Evolutionary conservation across 2,797 vertebrate genomes (phyloP).

Genomic region (Malurus splendens): DNA sequence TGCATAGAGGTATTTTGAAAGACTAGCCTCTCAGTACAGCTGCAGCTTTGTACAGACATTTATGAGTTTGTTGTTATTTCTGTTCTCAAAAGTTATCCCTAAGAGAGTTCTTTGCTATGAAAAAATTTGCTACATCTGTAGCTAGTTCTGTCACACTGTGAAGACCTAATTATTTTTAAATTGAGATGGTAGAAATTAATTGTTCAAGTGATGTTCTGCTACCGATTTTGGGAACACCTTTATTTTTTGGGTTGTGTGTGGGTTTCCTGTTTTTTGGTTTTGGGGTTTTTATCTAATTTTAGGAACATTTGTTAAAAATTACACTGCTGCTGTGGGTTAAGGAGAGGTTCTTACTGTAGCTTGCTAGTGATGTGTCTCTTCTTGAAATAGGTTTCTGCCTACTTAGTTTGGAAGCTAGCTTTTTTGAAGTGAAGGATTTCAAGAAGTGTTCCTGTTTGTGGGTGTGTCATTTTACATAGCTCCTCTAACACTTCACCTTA

Average conservation of each 20-base stretch:
- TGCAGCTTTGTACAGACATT: background rate
- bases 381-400: background rate
- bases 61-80: background rate
- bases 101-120: background rate
- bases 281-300: background rate
- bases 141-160: background rate
- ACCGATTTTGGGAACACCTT: background rate
- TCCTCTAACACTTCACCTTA: background rate
- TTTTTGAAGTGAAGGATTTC: background rate
- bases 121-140: background rate
- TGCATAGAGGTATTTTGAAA: background rate
- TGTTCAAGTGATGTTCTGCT: background rate
- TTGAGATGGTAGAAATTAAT: background rate
- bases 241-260: background rate
- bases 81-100: background rate
- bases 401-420: background rate
- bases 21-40: background rate
- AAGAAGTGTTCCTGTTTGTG: fast-evolving
- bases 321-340: background rate
- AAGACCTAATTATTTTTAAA: background rate
- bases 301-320: background rate
- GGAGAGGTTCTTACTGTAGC: background rate
- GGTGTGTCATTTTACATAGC: background rate
- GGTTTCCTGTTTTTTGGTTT: background rate
- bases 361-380: background rate